phyloP scores from a whole-genome alignment of 1,140 invertebrate species.

The Euura saliciscinereae region DNA sequence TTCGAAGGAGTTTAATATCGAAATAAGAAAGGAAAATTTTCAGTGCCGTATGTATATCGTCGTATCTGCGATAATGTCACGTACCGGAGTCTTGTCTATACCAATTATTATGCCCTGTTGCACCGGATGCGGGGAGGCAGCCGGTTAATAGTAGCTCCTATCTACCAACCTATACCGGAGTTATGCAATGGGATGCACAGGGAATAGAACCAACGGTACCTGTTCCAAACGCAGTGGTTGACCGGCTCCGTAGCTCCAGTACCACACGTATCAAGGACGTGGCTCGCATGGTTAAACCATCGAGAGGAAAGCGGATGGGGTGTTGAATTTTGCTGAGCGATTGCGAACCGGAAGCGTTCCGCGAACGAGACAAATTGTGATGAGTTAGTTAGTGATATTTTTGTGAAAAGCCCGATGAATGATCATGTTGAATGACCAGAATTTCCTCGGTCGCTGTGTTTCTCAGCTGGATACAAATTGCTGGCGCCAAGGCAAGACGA shows the following conservation, averaged over 20 bases:
- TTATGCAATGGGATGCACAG: neutral
- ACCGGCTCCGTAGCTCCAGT: neutral
- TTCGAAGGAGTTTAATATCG: too few species aligned
- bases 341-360: too few species aligned
- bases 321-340: too few species aligned
- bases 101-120: neutral
- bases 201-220: neutral
- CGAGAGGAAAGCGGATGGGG: neutral
- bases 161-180: neutral
- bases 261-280: neutral
- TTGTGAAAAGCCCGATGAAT: too few species aligned
- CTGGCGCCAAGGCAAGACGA: constrained; percentile 5
- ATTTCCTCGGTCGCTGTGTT: neutral
- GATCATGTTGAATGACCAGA: too few species aligned
- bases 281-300: neutral
- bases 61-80: neutral
- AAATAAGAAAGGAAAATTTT: too few species aligned
- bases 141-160: neutral
- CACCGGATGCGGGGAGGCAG: neutral
- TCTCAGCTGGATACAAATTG: neutral
- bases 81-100: neutral
- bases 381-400: too few species aligned
- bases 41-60: neutral
- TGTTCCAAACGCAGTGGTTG: neutral
- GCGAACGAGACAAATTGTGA: too few species aligned